A percentile compares a stretch with the other conserved stretches of the same genome.
These are phyloP conservation scores for Ladona fulva DNA, from an alignment of 1,140 invertebrate species.

Conservation along the genomic window DNA sequence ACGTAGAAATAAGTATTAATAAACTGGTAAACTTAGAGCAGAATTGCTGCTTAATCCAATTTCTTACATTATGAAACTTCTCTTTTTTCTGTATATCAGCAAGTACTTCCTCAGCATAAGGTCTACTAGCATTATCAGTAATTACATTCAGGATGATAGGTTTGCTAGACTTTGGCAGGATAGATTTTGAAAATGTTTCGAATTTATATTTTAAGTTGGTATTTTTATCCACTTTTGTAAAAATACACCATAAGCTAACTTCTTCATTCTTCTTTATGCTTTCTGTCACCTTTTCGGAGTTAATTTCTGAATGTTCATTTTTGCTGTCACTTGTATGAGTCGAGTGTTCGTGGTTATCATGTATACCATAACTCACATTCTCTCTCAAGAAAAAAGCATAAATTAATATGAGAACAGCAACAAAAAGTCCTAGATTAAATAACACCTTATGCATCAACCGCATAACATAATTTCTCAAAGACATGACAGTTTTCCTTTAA, in stretches of 20 bases:
- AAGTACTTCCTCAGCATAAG: not conserved
- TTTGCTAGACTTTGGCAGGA: not conserved
- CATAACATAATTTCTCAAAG: not conserved
- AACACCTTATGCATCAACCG: not conserved
- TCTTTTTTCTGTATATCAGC: not conserved
- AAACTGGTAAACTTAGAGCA: not conserved
- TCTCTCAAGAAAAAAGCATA: not conserved
- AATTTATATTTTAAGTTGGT: not conserved
- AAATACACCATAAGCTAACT: not conserved
- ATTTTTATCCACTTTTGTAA: constrained; percentile 1
- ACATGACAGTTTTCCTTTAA: not conserved
- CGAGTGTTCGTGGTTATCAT: not conserved
- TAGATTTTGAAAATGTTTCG: not conserved
- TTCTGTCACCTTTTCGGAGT: not conserved
- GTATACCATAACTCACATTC: not conserved
- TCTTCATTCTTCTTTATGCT: not conserved
- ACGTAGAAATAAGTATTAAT: constrained; percentile 24
- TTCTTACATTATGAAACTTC: not conserved
- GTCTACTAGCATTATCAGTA: not conserved
- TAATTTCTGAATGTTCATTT: not conserved
- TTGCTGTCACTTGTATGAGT: not conserved
- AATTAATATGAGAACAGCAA: not conserved
- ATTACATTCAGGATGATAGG: not conserved
- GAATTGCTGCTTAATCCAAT: not conserved
- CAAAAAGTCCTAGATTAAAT: constrained; percentile 8